Percentiles rank a stretch among this genome's conserved stretches.
Conservation (phyloP, 2,888 invertebrate species). For the Flexamia atlantica region DNA sequence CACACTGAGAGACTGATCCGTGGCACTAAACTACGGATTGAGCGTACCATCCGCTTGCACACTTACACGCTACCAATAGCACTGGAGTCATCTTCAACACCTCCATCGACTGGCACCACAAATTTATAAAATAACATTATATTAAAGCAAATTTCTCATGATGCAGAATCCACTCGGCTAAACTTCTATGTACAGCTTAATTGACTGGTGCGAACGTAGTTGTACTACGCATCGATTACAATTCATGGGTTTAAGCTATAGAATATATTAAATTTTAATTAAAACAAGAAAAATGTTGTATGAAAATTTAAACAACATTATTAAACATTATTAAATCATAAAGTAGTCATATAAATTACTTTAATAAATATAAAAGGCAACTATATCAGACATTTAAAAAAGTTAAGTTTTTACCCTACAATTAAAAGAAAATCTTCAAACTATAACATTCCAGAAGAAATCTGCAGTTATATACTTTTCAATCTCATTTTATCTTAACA, state of each 20-base stretch:
- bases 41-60: constrained; percentile 38
- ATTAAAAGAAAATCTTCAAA: too few relatives aligned
- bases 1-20: constrained; percentile 16
- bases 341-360: too few relatives aligned
- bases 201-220: constrained; percentile 27
- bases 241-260: background rate
- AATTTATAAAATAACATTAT: constrained; percentile 50
- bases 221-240: background rate
- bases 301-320: too few relatives aligned
- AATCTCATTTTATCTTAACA: too few relatives aligned
- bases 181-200: constrained; percentile 37
- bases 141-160: constrained; percentile 45
- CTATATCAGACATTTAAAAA: too few relatives aligned
- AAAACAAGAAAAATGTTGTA: too few relatives aligned
- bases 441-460: too few relatives aligned
- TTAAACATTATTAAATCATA: too few relatives aligned
- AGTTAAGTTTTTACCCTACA: too few relatives aligned
- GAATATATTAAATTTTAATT: too few relatives aligned
- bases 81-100: constrained; percentile 25
- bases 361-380: too few relatives aligned
- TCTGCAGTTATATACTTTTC: too few relatives aligned
- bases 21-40: constrained; percentile 48
- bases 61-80: background rate
- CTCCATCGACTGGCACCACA: constrained; percentile 46
- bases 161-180: constrained; percentile 47